Base-by-base conservation (phyloP, 1,140 invertebrate species). In the Agraylea sexmaculata region DNA sequence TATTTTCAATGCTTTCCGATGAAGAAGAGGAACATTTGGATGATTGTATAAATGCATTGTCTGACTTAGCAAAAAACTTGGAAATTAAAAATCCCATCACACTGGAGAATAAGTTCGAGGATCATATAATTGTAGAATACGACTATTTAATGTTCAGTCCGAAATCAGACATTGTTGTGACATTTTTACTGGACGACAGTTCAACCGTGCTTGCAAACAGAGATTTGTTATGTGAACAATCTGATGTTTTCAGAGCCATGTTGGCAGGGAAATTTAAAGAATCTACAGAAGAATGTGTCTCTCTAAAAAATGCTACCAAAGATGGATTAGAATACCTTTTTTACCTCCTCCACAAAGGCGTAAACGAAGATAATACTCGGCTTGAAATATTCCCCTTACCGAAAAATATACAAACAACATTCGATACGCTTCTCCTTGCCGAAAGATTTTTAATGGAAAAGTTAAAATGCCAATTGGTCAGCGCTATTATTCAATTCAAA, bases 251-350 rank as follows among this genome's bases (percentile, higher is more conserved):
- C 45, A 69, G 64, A 11, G 72, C 72, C 0, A 73, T 82, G 70
- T 58, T 82, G 1, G 68, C 70, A 43, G 78, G 78, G 1, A 60
- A 64, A 16, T 82, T 81, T 51, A 73, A 68, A 20, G 79, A 82
- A 52, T 75, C 75, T 0, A 58, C 59, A 7, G 69, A 79, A 50
- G 64, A 63, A 27, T 58, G 58, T 38, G 66, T 79, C 0, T 56
- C 59, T 10, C 42, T 79, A 2, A 64, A 62, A 48, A 68, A 78
- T 38, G 71, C 73, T 0, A 63, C 70, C 0, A 69, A 64, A 42
- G 61, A 64, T 8, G 67, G 70, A 1, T 53, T 80, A 1, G 58
- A 69, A 51, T 70, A 66, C 54, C 48, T 73, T 20, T 53, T 73
- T 1, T 68, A 66, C 2, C 51, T 78, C 1, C 46, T 77, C 21